Evolutionary conservation across 2,113 vertebrate genomes (phyloP).

Genomic region (Cynopterus brachyotis): DNA sequence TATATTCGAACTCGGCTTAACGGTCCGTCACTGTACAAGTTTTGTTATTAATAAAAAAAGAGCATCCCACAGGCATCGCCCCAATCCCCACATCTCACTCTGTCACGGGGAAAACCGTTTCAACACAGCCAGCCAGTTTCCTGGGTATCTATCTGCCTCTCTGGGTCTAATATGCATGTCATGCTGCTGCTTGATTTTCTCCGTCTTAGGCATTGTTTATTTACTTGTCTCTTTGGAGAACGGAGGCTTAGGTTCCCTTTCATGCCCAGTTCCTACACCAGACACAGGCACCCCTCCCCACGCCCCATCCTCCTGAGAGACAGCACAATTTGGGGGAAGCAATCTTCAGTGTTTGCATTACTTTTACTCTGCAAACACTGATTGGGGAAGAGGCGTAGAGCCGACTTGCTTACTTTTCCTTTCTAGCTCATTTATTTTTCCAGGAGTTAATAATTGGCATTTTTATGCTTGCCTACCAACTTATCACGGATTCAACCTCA

Average conservation of each 20-base stretch:
- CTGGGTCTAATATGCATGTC: neutral
- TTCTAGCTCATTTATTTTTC: neutral
- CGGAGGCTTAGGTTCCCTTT: neutral
- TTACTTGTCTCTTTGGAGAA: neutral
- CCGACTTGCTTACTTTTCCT: neutral
- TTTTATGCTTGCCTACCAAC: conserved; percentile 28
- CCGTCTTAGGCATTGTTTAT: neutral
- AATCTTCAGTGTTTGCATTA: neutral
- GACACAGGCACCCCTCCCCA: fast-evolving
- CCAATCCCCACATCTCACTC: neutral
- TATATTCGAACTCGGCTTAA: neutral
- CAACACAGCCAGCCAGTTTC: neutral
- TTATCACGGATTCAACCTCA: neutral
- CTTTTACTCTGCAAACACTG: neutral
- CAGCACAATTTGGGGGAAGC: neutral
- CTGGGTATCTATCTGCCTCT: neutral
- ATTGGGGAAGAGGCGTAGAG: neutral
- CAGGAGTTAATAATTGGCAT: conserved; percentile 32
- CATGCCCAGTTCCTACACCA: neutral
- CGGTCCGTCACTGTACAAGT: neutral
- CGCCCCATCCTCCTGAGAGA: neutral
- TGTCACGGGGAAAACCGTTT: neutral
- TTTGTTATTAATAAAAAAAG: neutral
- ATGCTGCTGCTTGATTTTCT: neutral
- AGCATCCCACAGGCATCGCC: neutral